These are phyloP conservation scores for Hypercompe scribonia DNA, from an alignment of 2,888 invertebrate genomes.

Conservation along the genomic window DNA sequence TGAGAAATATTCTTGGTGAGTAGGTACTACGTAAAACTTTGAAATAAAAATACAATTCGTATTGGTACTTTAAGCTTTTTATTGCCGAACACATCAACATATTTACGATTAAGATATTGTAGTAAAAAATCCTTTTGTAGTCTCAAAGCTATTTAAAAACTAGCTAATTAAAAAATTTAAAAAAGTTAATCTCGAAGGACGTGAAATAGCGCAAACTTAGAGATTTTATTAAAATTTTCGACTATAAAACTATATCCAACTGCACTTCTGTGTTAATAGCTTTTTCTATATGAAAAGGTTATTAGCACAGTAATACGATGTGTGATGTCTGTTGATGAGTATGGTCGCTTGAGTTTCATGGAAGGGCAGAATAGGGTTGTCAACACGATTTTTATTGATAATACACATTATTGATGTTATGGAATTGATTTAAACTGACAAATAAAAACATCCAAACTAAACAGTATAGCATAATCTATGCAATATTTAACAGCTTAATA, in stretches of 20 bases:
- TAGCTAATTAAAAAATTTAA: too few relatives aligned
- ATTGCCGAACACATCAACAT: not conserved
- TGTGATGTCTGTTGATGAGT: not conserved
- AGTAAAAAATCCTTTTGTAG: not conserved
- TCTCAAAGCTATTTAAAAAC: not conserved
- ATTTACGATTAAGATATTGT: not conserved
- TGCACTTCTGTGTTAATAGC: not conserved
- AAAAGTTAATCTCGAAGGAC: not conserved
- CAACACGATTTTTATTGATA: too few relatives aligned
- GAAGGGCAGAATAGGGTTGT: not conserved
- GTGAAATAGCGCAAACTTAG: not conserved
- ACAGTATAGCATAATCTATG: too few relatives aligned
- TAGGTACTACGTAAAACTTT: not conserved
- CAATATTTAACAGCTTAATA: too few relatives aligned
- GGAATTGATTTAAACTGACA: too few relatives aligned
- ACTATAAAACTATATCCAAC: not conserved
- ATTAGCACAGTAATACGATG: not conserved
- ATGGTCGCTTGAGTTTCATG: not conserved
- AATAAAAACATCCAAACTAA: too few relatives aligned
- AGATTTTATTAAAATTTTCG: not conserved
- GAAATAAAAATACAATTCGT: not conserved
- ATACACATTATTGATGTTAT: too few relatives aligned
- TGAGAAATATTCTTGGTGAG: not conserved
- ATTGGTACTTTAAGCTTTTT: not conserved
- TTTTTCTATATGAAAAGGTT: not conserved